Base-by-base conservation (phyloP, 2,888 invertebrate genomes). In the Drosophila eohydei region DNA sequence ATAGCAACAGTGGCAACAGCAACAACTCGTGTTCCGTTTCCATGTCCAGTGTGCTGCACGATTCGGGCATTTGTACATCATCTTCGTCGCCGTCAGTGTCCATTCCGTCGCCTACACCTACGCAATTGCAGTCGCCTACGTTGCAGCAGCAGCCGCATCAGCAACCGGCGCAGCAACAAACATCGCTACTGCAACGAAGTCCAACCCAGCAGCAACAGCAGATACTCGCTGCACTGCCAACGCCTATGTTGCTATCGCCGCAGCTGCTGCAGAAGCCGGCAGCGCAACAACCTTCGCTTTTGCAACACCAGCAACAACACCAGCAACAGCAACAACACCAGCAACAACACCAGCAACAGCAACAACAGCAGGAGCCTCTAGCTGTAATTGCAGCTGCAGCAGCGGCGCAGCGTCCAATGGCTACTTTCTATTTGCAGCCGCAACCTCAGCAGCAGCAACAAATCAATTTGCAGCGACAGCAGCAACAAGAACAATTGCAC, bases 51-150 rank as follows among this genome's bases (percentile, higher is more conserved):
- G 80, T 91, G 54, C 16, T 91, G 83, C 92, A 92, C 40, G 93
- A 93, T 80, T 93, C 93, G 4, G 92, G 93, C 4, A 90, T 93
- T 14, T 93, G 92, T 41, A 92, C 92, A 1, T 92, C 92, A 3
- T 92, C 92, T 0, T 93, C 92, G 0, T 92, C 92, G 52, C 92
- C 92, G 8, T 92, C 92, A 5, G 92, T 92, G 26, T 92, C 92
- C 14, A 91, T 92, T 80, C 92, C 92, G 14, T 92, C 92, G 28
- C 92, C 92, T 1, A 90, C 92, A 14, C 81, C 87, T 6, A 71
- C 77, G 6, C 90, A 91, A 34, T 78, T 92, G 46, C 92, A 91
- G 62, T 93, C 92, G n/a, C 92, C 92, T 0, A 91, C 92, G 11
- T 52, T 75, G 84, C 83, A 82, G 41, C 61, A 78, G 40, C 71